Conservation (phyloP, 2,113 vertebrate species). For the Amphilophus citrinellus region DNA sequence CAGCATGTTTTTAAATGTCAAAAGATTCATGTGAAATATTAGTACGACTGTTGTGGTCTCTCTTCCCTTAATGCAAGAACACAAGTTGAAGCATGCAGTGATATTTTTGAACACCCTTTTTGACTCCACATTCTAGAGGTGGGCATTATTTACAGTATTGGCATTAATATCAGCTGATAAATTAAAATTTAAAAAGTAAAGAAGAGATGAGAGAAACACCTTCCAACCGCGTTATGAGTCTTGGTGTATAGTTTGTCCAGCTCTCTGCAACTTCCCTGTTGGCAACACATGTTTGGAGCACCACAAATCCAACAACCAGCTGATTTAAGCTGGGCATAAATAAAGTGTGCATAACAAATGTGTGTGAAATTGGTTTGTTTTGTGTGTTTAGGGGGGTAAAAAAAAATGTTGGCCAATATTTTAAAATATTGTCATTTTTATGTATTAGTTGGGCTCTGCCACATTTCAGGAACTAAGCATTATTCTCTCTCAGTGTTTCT, state of each 20-base stretch:
- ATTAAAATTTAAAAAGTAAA: not conserved
- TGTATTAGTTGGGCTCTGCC: too few species aligned
- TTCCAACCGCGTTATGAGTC: not conserved
- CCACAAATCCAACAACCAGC: not conserved
- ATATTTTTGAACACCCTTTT: not conserved
- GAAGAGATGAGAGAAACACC: not conserved
- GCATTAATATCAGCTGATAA: not conserved
- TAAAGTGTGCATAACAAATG: not conserved
- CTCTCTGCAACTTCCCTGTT: not conserved
- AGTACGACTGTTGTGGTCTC: not conserved
- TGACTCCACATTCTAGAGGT: too few species aligned
- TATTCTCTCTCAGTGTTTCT: too few species aligned
- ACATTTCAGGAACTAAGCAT: too few species aligned
- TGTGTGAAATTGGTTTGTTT: too few species aligned
- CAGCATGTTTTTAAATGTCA: not conserved
- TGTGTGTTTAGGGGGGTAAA: too few species aligned
- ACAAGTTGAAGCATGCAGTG: not conserved
- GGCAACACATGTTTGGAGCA: not conserved
- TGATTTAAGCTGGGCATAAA: not conserved
- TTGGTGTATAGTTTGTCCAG: not conserved
- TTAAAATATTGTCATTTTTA: too few species aligned
- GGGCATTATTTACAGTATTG: too few species aligned
- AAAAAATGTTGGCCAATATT: too few species aligned
- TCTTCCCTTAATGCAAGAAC: not conserved
- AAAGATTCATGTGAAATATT: not conserved